Conservation (phyloP, 2,113 vertebrate genomes). For the Erpornis zantholeuca region DNA sequence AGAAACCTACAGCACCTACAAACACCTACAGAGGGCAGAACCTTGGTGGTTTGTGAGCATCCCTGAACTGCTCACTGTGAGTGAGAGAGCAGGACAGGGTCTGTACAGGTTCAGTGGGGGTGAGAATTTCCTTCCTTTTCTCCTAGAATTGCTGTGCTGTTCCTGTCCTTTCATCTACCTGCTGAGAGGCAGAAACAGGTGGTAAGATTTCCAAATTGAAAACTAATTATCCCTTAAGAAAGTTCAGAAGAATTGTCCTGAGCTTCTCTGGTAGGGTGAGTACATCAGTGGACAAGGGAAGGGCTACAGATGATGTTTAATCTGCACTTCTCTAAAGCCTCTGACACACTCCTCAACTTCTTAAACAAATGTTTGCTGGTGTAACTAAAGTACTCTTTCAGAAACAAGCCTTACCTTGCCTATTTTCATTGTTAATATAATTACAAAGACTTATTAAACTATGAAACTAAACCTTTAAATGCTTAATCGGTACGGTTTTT, state of each 20-base stretch:
- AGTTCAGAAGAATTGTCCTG: neutral
- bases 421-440: neutral
- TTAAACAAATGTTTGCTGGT: neutral
- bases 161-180: neutral
- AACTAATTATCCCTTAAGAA: neutral
- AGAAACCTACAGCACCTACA: rapidly evolving
- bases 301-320: neutral
- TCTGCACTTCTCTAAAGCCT: neutral
- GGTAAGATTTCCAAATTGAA: neutral
- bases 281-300: neutral
- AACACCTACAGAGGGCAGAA: rapidly evolving
- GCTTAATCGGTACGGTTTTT: rapidly evolving
- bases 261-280: neutral
- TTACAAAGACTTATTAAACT: neutral
- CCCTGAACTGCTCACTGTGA: neutral
- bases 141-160: neutral
- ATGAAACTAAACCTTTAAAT: neutral
- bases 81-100: neutral
- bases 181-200: neutral
- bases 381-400: neutral
- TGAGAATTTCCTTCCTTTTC: neutral
- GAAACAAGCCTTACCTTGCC: neutral
- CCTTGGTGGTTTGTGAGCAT: neutral
- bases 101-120: rapidly evolving
- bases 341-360: neutral